Percentiles rank a stretch among this genome's conserved stretches.
These are phyloP conservation scores for Dermatemys mawii DNA, from an alignment of 2,113 vertebrate species.

Conservation along the genomic window DNA sequence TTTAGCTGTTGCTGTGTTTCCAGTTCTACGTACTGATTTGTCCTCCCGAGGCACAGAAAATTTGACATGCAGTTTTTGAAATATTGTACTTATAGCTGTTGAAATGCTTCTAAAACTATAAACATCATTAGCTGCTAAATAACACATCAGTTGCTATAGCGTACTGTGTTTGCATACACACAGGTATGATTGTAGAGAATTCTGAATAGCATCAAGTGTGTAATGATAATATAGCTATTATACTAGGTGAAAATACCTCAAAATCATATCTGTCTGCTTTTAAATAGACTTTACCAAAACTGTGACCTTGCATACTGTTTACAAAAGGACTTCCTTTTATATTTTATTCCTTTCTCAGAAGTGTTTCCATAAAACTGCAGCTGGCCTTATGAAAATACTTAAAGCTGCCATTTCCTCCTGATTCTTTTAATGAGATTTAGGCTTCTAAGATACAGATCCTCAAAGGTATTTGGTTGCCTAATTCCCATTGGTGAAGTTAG, in stretches of 20 bases:
- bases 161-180: neutral
- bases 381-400: neutral
- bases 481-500: neutral
- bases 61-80: constrained; percentile 48
- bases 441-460: neutral
- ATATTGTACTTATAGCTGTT: constrained; percentile 30
- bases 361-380: neutral
- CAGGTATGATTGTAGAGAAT: neutral
- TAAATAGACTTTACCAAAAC: neutral
- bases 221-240: neutral
- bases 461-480: neutral
- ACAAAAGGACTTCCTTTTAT: neutral
- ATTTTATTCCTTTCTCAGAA: neutral
- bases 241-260: neutral
- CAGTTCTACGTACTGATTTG: constrained; percentile 50
- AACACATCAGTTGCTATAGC: neutral
- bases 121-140: constrained; percentile 36
- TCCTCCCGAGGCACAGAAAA: constrained; percentile 59
- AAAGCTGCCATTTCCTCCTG: neutral
- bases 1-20: constrained; percentile 37
- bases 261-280: neutral
- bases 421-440: neutral
- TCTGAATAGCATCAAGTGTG: neutral
- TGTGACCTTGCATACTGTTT: neutral
- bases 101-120: constrained; percentile 41